Conservation (phyloP, 2,888 invertebrate species). For the Drosophila recens region DNA sequence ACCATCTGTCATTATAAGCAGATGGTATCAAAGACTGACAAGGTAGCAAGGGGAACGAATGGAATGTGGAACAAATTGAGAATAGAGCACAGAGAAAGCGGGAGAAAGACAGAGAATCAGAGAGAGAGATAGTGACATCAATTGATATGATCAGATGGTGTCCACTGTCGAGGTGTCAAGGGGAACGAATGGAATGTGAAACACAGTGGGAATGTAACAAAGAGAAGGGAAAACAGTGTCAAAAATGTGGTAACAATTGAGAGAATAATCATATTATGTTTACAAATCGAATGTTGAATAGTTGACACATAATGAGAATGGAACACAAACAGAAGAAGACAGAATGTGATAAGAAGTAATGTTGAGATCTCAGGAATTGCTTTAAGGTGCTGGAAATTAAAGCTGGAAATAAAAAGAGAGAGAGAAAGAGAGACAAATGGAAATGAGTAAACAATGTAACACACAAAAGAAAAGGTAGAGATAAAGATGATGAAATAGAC, state of each 20-base stretch:
- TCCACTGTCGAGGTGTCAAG: no score
- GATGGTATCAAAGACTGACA: no score
- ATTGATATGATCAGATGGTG: no score
- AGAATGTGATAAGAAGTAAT: no score
- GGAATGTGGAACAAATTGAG: no score
- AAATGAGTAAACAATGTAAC: slow-evolving; percentile 4
- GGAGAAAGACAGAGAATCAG: no score
- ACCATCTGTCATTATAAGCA: no score
- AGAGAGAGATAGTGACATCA: background rate
- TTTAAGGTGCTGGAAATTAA: background rate
- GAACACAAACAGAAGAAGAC: background rate
- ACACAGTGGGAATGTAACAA: background rate
- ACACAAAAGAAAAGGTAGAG: background rate
- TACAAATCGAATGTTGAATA: background rate
- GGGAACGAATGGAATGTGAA: background rate
- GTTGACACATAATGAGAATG: background rate
- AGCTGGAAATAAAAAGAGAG: background rate
- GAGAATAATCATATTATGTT: background rate
- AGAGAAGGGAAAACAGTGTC: background rate
- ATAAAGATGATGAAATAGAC: background rate
- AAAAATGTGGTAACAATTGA: background rate
- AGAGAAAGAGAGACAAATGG: background rate
- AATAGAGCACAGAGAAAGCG: no score
- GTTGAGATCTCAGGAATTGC: background rate
- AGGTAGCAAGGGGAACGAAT: no score